Conservation (phyloP, 2,797 vertebrate genomes). For the Tokudaia muenninki region DNA sequence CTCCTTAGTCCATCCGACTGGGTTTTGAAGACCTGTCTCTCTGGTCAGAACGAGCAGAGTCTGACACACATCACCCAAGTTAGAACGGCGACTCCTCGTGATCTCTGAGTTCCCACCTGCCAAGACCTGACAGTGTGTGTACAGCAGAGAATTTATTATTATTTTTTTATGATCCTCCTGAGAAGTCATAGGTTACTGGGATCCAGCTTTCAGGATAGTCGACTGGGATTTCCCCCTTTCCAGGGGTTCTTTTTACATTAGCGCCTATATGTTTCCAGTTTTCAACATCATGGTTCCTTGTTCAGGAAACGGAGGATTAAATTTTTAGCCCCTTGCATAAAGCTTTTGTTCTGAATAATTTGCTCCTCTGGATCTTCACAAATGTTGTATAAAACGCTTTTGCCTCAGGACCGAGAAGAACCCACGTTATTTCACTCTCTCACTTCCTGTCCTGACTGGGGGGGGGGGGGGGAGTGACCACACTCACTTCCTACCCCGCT, state of each 20-base stretch:
- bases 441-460: not conserved
- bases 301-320: not conserved
- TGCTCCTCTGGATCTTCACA: not conserved
- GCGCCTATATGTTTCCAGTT: not conserved
- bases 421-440: not conserved
- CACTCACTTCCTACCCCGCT: not conserved
- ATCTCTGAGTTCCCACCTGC: not conserved
- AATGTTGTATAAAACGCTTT: not conserved
- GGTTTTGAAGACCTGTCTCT: not conserved
- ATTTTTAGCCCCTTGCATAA: not conserved
- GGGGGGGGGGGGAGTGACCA: not conserved
- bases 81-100: not conserved
- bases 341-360: not conserved
- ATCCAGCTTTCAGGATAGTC: not conserved
- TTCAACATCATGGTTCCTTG: not conserved
- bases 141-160: too few relatives aligned
- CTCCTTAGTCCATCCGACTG: not conserved
- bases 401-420: not conserved
- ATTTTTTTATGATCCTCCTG: not conserved
- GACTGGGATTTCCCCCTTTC: not conserved
- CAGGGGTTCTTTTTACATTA: not conserved
- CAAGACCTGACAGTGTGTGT: not conserved
- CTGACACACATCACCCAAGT: not conserved
- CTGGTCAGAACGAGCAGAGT: not conserved
- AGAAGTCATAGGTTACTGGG: not conserved